Conservation (phyloP, 2,888 invertebrate species). For the Bellardia pandia region DNA sequence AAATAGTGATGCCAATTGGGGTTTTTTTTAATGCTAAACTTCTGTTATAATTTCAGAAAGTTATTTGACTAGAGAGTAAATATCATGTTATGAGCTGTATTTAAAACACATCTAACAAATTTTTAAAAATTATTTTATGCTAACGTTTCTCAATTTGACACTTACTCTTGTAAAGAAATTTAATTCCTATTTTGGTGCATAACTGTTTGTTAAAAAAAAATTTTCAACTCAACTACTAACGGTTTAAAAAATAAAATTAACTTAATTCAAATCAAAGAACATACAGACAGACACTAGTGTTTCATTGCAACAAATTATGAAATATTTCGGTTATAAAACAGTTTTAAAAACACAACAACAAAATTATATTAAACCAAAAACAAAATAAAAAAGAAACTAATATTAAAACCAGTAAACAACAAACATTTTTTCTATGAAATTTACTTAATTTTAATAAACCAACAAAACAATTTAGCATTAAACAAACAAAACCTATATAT, state of each 20-base stretch:
- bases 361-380: background rate
- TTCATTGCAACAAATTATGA: background rate
- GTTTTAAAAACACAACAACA: background rate
- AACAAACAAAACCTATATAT: background rate
- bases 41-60: too few relatives aligned
- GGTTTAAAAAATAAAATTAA: constrained; percentile 6
- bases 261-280: background rate
- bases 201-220: too few relatives aligned
- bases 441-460: constrained; percentile 38
- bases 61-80: too few relatives aligned
- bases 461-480: constrained; percentile 8
- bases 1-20: too few relatives aligned
- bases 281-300: background rate
- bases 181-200: too few relatives aligned
- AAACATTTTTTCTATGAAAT: constrained; percentile 40
- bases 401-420: constrained; percentile 13
- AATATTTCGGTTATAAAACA: background rate
- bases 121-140: too few relatives aligned
- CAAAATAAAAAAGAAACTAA: background rate
- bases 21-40: too few relatives aligned
- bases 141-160: too few relatives aligned
- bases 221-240: background rate
- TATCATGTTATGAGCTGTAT: too few relatives aligned
- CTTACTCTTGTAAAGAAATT: too few relatives aligned
- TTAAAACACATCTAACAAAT: too few relatives aligned